Base-by-base conservation (phyloP, 1,140 invertebrate species). In the Coelopa frigida region DNA sequence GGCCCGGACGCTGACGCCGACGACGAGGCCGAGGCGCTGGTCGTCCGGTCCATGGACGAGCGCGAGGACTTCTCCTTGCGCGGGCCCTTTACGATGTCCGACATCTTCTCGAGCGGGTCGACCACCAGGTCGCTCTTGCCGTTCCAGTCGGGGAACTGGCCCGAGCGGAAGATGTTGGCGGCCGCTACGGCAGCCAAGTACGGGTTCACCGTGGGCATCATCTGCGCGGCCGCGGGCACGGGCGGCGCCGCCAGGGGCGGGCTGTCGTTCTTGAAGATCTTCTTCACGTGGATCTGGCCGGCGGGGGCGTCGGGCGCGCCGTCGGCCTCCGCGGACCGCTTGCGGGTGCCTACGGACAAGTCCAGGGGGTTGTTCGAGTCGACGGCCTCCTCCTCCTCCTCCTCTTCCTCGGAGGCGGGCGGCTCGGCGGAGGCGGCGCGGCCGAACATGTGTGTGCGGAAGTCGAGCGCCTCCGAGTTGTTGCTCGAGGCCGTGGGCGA, bases 101-200 rank as follows among this genome's bases (percentile, higher is more conserved):
- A 89, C 89, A 94, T 92, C 60, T 92, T 90, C 59, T 93, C 89
- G 15, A 93, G 65, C 0, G 87, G 87, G 65, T 91, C 88, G 53
- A 83, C 80, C 0, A 81, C 75, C 14, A 84, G 75, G 58, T 88
- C 87, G 50, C 81, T 71, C 70, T 87, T 88, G 24, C 85, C 85
- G 60, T 89, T 88, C 87, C 86, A 89, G 21, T 87, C 75, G 12
- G 63, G 63, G 33, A 70, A 62, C 3, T 73, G 73, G 21, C 80
- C 80, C 53, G 85, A 84, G 1, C 84, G 83, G 18, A 85, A 87
- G 2, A 87, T 72, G 65, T 82, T 83, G 48, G 82, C 78, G 3
- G 83, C 82, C 15, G 82, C 81, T 7, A 84, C 83, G 10, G 85
- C 84, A 5, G 84, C 85, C 31, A 86, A 82, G 54, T 87, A 89